Base-by-base conservation (phyloP, 2,888 invertebrate genomes). In the Dorcus hopei region DNA sequence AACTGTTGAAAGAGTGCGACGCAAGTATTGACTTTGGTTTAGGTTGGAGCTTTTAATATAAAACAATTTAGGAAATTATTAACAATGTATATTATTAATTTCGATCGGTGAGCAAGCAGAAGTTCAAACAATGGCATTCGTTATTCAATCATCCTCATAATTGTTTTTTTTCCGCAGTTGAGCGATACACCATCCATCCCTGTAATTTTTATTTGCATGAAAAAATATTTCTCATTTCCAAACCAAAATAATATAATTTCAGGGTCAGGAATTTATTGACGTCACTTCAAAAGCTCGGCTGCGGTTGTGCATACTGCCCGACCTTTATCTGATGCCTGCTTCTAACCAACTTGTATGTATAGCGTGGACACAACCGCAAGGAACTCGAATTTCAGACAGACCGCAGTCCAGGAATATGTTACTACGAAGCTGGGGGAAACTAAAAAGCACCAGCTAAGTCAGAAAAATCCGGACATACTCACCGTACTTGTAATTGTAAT, bases 271-370 rank as follows among this genome's bases (percentile, higher is more conserved):
- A 59, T 64, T 60, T 58, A 58, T 63, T 62, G 66, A 66, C 66
- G 65, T 67, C 64, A 59, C 58, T 40, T 61, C 64, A 61, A 61
- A 62, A 60, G 62, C 55, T 65, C 60, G 64, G 54, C 54, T 55
- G 49, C 51, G 70, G 70, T 70, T 70, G 70, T 65, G 71, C 71
- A 69, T 70, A 61, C 68, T 70, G 70, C 19, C 68, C 68, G 65
- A 64, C 68, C 58, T 47, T 19, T 38, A 33, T 38, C 40, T 49
- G 33, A 54, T 39, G 49, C 47, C 58, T 45, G 39, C 54, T 40
- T 41, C 49, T 47, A 49, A 51, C 41, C 55, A 52, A 59, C 40
- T 26, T 52, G 43, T 53, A 62, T 58, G 49, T 56, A 58, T 59
- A 43, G 42, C 54, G 43, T 55, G 38, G 56, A 54, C 42, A 52